phyloP scores from a whole-genome alignment of 2,888 invertebrate species.

The Melanotus villosus region DNA sequence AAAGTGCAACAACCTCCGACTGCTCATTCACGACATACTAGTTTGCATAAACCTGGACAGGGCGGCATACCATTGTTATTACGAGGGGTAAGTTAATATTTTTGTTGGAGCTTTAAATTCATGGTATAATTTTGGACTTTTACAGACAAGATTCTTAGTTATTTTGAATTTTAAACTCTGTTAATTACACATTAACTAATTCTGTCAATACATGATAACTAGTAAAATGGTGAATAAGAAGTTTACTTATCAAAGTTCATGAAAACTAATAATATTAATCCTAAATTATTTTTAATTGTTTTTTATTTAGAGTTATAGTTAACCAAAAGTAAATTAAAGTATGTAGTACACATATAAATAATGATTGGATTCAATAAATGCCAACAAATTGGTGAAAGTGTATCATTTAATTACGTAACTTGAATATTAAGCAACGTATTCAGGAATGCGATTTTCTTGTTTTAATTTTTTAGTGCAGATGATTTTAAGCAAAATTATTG shows the following conservation, averaged over 20 bases:
- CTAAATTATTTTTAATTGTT: too few relatives aligned
- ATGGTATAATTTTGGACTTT: not conserved
- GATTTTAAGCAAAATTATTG: too few relatives aligned
- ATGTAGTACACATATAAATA: not conserved
- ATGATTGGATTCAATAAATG: not conserved
- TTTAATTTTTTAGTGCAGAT: too few relatives aligned
- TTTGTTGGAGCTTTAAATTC: not conserved
- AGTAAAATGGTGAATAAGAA: too few relatives aligned
- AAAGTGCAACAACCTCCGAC: slow-evolving; percentile 67
- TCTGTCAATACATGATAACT: too few relatives aligned
- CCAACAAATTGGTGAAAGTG: slow-evolving; percentile 29
- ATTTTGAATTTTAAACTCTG: not conserved
- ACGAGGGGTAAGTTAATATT: slow-evolving; percentile 64
- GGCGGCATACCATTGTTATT: slow-evolving; percentile 67
- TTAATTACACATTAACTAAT: too few relatives aligned
- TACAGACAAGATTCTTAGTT: not conserved
- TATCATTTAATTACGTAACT: slow-evolving; percentile 4
- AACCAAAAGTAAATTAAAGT: too few relatives aligned
- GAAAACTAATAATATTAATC: too few relatives aligned
- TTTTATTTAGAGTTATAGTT: too few relatives aligned
- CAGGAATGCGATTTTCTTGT: too few relatives aligned
- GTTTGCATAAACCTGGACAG: slow-evolving; percentile 59
- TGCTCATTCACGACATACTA: slow-evolving; percentile 58
- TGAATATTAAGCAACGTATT: slow-evolving; percentile 9
- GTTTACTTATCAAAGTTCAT: too few relatives aligned